Base-by-base conservation (phyloP, 2,888 invertebrate genomes). In the Agrochola circellaris region DNA sequence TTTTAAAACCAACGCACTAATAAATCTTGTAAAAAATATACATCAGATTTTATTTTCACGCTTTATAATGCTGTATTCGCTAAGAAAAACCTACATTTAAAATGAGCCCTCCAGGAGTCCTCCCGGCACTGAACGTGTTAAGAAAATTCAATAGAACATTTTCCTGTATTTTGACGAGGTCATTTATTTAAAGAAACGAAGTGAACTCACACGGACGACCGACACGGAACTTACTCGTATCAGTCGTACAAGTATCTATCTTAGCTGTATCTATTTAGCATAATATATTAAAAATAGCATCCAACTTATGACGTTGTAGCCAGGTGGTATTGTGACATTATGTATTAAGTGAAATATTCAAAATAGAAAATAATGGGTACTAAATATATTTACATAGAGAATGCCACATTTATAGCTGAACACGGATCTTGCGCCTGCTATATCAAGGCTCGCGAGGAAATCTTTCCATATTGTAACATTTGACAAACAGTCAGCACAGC, bases 301-400 rank as follows among this genome's bases (percentile, higher is more conserved):
- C 15, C 48, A 75, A 17, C 15, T n/a, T 62, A 54, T 34, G n/a
- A 30, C 51, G 61, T 45, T 20, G 15, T 42, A 6, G 30, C 20
- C 61, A 75, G n/a, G 7, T 45, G 38, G 45, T 30, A 17, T 75
- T 60, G 26, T 20, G 42, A 15, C 20, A 77, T 62, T 62, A n/a
- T 20, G 30, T 30, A 13, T 38, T 51, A 30, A 0, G 38, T 75
- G 17, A n/a, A 75, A 61, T 42, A 30, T 54, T 20, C 7, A 58
- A 56, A 26, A 34, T 15, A 38, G 7, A 72, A 23, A 42, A 74
- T 73, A 30, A 23, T 68, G 9, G 38, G 38, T 72, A 34, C 2
- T 15, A 34, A 68, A 48, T 48, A 26, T 20, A 73, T 73, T 72
- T 38, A 51, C 38, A 73, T 73, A 73, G 48, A 72, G 7, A 73